Conservation (phyloP, 92 coral and sea anemone species). For the Plumapathes pennacea region DNA sequence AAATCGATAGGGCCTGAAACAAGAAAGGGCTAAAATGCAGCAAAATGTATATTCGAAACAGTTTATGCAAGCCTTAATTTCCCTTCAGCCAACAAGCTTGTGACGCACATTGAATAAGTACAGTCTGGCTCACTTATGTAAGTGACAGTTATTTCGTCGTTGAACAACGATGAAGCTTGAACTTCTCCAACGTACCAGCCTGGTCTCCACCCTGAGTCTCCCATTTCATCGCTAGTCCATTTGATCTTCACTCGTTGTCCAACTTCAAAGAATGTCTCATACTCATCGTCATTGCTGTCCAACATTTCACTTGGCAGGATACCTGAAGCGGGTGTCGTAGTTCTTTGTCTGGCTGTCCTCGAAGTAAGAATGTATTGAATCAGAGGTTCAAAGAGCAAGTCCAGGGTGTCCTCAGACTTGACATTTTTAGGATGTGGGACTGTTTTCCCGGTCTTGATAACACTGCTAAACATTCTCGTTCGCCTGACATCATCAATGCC, state of each 20-base stretch:
- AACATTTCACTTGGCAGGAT: background rate
- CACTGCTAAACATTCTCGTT: constrained; percentile 1
- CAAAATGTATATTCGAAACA: too few species aligned
- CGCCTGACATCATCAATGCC: background rate
- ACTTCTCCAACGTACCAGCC: constrained; percentile 52
- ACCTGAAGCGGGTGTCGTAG: background rate
- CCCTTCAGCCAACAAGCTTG: constrained; percentile 39
- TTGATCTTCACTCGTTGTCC: constrained; percentile 28
- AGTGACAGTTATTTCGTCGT: constrained; percentile 21
- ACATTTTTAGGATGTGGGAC: background rate
- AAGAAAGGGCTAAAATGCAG: too few species aligned
- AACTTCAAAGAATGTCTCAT: constrained; percentile 20
- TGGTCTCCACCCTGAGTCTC: constrained; percentile 45
- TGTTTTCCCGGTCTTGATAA: background rate
- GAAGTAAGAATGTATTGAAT: too few species aligned
- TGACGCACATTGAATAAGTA: constrained; percentile 14
- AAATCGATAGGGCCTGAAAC: too few species aligned
- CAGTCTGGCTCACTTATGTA: constrained; percentile 16
- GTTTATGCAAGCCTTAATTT: constrained; percentile 2
- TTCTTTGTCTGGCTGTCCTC: too few species aligned
- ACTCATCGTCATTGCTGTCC: too few species aligned
- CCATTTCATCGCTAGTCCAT: constrained; percentile 45
- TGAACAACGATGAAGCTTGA: constrained; percentile 19
- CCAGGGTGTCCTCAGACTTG: too few species aligned
- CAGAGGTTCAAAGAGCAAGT: too few species aligned